These are phyloP conservation scores for Apus apus DNA, from an alignment of 2,113 vertebrate species.

Conservation along the genomic window DNA sequence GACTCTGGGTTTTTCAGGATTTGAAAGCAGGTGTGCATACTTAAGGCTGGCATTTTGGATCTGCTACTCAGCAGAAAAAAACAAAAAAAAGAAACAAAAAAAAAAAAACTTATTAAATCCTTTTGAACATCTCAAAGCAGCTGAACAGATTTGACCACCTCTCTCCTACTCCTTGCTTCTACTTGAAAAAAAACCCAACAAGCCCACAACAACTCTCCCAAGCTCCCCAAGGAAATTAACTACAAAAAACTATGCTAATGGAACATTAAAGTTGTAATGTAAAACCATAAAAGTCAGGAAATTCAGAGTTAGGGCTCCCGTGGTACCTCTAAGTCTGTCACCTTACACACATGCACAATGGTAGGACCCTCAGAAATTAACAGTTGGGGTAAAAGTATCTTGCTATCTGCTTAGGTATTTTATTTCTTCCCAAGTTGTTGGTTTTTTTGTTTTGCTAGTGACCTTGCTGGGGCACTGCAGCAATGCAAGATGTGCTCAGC, in stretches of 20 bases:
- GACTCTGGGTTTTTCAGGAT: not conserved
- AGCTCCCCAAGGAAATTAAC: constrained; percentile 63
- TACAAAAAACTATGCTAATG: constrained; percentile 55
- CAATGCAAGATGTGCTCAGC: not conserved
- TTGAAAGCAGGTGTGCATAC: not conserved
- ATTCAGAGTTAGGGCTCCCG: constrained; percentile 59
- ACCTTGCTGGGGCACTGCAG: not conserved
- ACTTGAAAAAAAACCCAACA: not conserved
- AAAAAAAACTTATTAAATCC: not conserved
- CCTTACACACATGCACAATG: not conserved
- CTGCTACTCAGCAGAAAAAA: not conserved
- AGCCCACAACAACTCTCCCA: not conserved
- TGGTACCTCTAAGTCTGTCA: constrained; percentile 50
- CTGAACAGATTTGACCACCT: not conserved
- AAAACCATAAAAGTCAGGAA: constrained; percentile 67
- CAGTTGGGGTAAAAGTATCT: not conserved
- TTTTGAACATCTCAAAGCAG: not conserved
- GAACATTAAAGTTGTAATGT: constrained; percentile 61
- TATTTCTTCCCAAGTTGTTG: not conserved
- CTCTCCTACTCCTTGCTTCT: not conserved
- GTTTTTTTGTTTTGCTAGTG: not conserved
- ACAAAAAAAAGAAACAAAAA: not conserved
- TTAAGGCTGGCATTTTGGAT: constrained; percentile 16
- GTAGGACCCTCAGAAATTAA: not conserved
- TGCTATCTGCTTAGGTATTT: not conserved